Base-by-base conservation (phyloP, 2,888 invertebrate genomes). In the Cyaniris semiargus region DNA sequence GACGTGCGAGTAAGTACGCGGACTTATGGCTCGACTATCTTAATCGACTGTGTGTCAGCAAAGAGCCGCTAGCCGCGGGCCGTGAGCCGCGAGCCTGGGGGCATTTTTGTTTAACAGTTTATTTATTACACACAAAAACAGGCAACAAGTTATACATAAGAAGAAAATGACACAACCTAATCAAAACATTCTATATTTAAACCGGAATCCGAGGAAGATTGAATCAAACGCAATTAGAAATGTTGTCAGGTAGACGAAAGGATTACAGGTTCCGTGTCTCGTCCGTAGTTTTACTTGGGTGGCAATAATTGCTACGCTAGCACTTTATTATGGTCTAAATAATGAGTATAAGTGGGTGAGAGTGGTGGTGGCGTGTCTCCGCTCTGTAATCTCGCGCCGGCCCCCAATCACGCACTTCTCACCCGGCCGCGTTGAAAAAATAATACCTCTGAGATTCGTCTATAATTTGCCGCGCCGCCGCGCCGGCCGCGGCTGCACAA, bases 351-450 rank as follows among this genome's bases (percentile, higher is more conserved):
- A 89, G 89, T 89, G 89, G 88, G 89, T 88, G 88, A 89, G 90
- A 86, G 85, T 83, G 84, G 89, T 88, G 92, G 91, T 91, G 91
- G 92, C 92, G 90, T 89, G 93, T 89, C 89, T 82, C 87, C 84
- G 86, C 81, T 86, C 93, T 94, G 93, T 94, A 93, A 94, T 94
- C 92, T 89, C 82, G 82, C 77, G 89, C 94, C 93, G 93, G 89
- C 88, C 92, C 88, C 88, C 92, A 94, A 93, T 94, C 93, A 93
- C 88, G 91, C 92, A 91, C 89, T 94, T 94, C 93, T 94, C 94
- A 94, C 94, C 92, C 92, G 87, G 82, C 87, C 91, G 94, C 91
- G 93, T 90, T 94, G 93, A 94, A 94, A 94, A 93, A 94, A 94
- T 94, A 92, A 94, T 92, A 91, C 90, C 87, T 90, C 87, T 84